phyloP scores from a whole-genome alignment of 2,888 invertebrate species.

The Bembecia ichneumoniformis region DNA sequence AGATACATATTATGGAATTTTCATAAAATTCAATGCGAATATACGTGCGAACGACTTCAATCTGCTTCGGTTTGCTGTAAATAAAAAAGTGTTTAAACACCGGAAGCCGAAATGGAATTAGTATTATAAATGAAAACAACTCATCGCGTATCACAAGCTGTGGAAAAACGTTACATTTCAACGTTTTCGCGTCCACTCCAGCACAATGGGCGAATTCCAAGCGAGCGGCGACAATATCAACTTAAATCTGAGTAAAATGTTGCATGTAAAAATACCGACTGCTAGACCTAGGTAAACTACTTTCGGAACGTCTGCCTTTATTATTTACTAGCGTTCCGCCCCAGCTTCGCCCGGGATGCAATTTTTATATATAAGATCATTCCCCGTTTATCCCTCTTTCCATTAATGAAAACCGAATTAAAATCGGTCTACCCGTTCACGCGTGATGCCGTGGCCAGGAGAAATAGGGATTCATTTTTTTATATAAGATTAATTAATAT shows the following conservation, averaged over 20 bases:
- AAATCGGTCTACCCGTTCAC: no score
- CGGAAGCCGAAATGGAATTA: background rate
- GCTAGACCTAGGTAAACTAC: no score
- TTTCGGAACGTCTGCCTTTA: background rate
- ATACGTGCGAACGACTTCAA: background rate
- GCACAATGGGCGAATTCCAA: slow-evolving; percentile 6
- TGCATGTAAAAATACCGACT: background rate
- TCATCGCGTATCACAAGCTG: background rate
- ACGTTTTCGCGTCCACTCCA: slow-evolving; percentile 1
- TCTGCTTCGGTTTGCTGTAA: background rate
- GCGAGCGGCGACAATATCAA: slow-evolving; percentile 1
- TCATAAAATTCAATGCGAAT: background rate
- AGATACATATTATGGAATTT: no score
- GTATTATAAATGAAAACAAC: background rate
- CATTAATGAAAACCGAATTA: no score
- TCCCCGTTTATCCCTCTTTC: no score
- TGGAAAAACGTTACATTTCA: slow-evolving; percentile 6
- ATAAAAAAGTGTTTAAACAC: background rate
- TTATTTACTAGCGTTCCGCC: no score
- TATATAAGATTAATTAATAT: no score
- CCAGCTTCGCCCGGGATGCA: no score
- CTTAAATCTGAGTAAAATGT: background rate
- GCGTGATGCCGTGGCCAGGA: no score
- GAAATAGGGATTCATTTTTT: no score
- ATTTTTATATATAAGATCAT: no score